Conservation (phyloP, 1,140 invertebrate species). For the Dendrolimus kikuchii region DNA sequence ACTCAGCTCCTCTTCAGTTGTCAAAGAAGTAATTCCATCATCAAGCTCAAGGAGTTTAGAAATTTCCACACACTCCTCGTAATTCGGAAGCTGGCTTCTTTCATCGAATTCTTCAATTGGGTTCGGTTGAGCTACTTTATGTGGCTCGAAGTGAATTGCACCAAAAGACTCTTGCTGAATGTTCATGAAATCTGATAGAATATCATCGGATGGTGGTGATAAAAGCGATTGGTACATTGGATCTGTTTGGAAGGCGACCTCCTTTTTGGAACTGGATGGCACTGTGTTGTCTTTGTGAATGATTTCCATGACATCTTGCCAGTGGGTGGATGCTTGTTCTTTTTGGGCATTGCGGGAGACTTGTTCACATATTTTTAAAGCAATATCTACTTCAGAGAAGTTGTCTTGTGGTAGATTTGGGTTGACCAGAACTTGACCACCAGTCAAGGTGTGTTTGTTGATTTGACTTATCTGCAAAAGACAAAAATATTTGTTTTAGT, state of each 20-base stretch:
- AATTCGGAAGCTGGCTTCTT: constrained; percentile 8
- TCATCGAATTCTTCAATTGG: constrained; percentile 23
- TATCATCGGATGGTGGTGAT: neutral
- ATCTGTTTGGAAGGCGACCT: too few relatives aligned
- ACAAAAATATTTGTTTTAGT: neutral
- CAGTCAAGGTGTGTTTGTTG: constrained; percentile 43
- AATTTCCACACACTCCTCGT: constrained; percentile 13
- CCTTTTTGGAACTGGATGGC: neutral
- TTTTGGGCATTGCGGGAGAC: constrained; percentile 26
- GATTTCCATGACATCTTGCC: constrained; percentile 29
- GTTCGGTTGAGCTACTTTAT: constrained; percentile 10
- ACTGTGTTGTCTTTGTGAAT: constrained; percentile 18
- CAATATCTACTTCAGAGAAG: constrained; percentile 24
- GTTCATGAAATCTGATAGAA: constrained; percentile 8
- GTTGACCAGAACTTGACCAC: constrained; percentile 47
- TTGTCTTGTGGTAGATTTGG: constrained; percentile 17
- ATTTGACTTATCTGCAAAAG: constrained; percentile 34
- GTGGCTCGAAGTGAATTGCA: neutral
- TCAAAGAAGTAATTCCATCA: too few relatives aligned
- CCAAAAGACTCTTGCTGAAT: neutral
- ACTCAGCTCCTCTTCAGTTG: neutral
- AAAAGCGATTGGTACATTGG: too few relatives aligned
- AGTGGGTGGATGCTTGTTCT: constrained; percentile 18
- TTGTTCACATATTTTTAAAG: constrained; percentile 28
- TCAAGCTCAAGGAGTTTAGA: constrained; percentile 2